Conservation (phyloP, 2,797 vertebrate species). For the Anniella stebbinsi region DNA sequence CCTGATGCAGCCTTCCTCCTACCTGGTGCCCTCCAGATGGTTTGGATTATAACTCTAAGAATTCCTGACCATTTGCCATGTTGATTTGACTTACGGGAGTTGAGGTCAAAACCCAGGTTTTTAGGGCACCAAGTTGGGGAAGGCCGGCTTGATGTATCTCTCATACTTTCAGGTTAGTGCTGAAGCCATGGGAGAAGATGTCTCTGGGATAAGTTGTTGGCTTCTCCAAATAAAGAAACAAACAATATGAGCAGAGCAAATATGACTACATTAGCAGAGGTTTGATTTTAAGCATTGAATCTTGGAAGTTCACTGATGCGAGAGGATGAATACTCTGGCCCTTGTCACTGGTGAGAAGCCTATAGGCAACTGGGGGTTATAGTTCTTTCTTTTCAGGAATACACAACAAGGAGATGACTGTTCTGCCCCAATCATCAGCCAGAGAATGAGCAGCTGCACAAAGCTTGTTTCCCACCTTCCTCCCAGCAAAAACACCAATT, state of each 20-base stretch:
- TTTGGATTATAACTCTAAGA: too few species aligned
- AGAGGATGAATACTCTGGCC: not conserved
- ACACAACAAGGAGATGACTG: not conserved
- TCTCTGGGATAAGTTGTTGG: not conserved
- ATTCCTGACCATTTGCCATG: too few species aligned
- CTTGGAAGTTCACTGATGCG: not conserved
- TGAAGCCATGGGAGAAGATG: not conserved
- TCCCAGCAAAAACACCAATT: not conserved
- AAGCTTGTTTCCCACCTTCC: not conserved
- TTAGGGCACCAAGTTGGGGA: not conserved
- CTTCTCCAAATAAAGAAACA: not conserved
- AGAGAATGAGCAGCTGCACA: not conserved
- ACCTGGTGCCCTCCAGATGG: too few species aligned
- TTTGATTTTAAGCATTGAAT: not conserved
- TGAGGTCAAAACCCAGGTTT: too few species aligned
- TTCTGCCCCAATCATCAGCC: not conserved
- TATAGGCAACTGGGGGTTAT: not conserved
- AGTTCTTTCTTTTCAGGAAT: not conserved
- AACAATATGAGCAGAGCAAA: not conserved
- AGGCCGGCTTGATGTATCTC: not conserved
- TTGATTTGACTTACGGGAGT: too few species aligned
- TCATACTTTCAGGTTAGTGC: not conserved
- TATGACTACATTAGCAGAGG: not conserved
- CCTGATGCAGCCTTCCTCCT: not conserved
- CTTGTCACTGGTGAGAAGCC: not conserved